Evolutionary conservation across 2,888 invertebrate genomes (phyloP).

Genomic region (Orgyia antiqua): DNA sequence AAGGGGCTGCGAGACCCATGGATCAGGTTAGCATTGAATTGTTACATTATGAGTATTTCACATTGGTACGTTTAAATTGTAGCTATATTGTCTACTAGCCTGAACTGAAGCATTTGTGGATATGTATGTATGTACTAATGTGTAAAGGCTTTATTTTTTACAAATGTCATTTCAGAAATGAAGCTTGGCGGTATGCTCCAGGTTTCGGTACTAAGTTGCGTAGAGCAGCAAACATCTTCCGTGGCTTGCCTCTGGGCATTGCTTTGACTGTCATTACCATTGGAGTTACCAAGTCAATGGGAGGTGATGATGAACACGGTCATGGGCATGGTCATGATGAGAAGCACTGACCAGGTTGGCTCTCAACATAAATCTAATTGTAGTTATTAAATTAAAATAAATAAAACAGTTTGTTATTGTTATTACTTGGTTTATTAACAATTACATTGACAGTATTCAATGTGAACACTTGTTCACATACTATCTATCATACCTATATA

Average conservation of each 20-base stretch:
- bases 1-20: constrained; percentile 91
- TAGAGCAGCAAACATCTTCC: constrained; percentile 64
- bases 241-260: constrained; percentile 83
- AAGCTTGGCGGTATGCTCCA: constrained; percentile 87
- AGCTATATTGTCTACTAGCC: too few relatives aligned
- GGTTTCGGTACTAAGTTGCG: constrained; percentile 75
- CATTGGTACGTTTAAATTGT: too few relatives aligned
- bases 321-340: too few relatives aligned
- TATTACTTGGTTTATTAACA: constrained; percentile 6
- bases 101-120: too few relatives aligned
- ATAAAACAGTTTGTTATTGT: constrained; percentile 3
- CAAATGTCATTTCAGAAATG: constrained; percentile 80
- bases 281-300: constrained; percentile 29
- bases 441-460: background rate
- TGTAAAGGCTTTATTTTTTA: too few relatives aligned
- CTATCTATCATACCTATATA: too few relatives aligned
- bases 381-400: background rate
- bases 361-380: constrained; percentile 37
- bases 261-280: constrained; percentile 53
- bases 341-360: constrained; percentile 17
- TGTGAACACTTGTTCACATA: too few relatives aligned
- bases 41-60: too few relatives aligned
- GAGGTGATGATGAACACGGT: constrained; percentile 47
- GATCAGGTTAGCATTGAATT: too few relatives aligned
- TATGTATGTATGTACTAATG: too few relatives aligned